Evolutionary conservation across 2,888 invertebrate genomes (phyloP), one percentile per base, ranked within the genome.

Genomic region (Lasioglossum pauxillum): DNA sequence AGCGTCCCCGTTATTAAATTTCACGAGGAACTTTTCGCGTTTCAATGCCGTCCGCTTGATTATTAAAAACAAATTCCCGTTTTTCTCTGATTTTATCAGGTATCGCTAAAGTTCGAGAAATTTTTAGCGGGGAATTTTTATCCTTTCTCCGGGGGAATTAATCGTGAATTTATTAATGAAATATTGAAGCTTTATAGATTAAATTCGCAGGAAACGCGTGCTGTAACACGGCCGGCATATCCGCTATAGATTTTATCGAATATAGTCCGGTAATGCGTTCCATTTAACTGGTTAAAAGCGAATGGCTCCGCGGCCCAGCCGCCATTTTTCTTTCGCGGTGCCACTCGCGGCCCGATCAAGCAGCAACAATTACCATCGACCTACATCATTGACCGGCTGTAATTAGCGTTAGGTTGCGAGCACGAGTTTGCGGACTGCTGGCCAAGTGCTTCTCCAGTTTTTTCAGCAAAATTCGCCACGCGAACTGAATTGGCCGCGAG

Each of bases 301-400:
- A 60, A 27, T 60, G 46, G 73, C 19, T 12, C 0, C 60, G 60
- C 60, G 60, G 60, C 60, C 27, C 60, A 14, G 71, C n/a, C 16
- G 60, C 31, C 53, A 78, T 72, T 64, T 75, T 53, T 83, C 35
- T 27, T 49, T 41, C 49, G 14, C n/a, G 23, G 44, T 35, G 46
- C 84, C 78, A 78, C 84, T 83, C 27, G 75, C 71, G 71, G 44
- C 12, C 74, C 49, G 78, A 84, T 84, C 83, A 49, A 53, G 69
- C 78, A 60, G 69, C 75, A 83, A 83, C 83, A 83, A 84, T 84
- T 83, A 78, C 78, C 78, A 64, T 83, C 84, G 84, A 84, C 84
- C 84, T 83, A 83, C 78, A 84, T 84, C 83, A 53, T 84, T 83
- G 75, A 31, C 64, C 38, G n/a, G 41, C 16, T 71, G 49, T 71